Conservation (phyloP, 2,113 vertebrate genomes). For the Seriola quinqueradiata region DNA sequence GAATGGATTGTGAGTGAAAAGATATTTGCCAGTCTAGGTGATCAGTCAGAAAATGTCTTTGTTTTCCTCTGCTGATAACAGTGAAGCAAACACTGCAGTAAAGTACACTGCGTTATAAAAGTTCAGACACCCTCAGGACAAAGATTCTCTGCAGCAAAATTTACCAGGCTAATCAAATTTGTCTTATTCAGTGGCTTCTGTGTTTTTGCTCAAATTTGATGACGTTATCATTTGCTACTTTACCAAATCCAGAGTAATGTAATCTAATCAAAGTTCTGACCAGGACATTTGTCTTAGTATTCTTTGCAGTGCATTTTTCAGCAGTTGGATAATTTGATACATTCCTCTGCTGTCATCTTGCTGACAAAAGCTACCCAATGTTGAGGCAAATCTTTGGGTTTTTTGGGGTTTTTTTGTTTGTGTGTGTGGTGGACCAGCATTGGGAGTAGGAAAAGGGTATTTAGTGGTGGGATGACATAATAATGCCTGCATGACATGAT, state of each 20-base stretch:
- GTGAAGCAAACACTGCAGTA: constrained; percentile 54
- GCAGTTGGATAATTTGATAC: constrained; percentile 10
- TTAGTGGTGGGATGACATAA: constrained; percentile 54
- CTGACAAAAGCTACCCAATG: constrained; percentile 7
- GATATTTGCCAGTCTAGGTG: constrained; percentile 28
- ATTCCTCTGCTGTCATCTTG: constrained; percentile 15
- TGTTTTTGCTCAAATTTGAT: constrained; percentile 39
- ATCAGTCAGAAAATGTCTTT: constrained; percentile 42
- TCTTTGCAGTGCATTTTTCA: constrained; percentile 17
- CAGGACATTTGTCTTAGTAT: constrained; percentile 10
- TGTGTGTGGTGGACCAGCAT: neutral
- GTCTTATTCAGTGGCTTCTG: constrained; percentile 18
- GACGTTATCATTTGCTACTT: constrained; percentile 24
- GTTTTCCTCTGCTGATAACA: constrained; percentile 38
- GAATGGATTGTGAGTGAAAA: constrained; percentile 10
- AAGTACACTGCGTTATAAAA: constrained; percentile 36
- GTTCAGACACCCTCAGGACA: constrained; percentile 40
- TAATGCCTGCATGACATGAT: constrained; percentile 53
- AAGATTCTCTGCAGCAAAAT: constrained; percentile 65
- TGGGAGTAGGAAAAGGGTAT: constrained; percentile 23
- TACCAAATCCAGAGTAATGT: constrained; percentile 11
- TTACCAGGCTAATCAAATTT: constrained; percentile 57
- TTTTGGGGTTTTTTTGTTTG: neutral
- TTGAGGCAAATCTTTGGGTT: neutral
- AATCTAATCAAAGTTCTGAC: constrained; percentile 12